Conservation (phyloP, 2,113 vertebrate genomes). For the Todiramphus chloris region DNA sequence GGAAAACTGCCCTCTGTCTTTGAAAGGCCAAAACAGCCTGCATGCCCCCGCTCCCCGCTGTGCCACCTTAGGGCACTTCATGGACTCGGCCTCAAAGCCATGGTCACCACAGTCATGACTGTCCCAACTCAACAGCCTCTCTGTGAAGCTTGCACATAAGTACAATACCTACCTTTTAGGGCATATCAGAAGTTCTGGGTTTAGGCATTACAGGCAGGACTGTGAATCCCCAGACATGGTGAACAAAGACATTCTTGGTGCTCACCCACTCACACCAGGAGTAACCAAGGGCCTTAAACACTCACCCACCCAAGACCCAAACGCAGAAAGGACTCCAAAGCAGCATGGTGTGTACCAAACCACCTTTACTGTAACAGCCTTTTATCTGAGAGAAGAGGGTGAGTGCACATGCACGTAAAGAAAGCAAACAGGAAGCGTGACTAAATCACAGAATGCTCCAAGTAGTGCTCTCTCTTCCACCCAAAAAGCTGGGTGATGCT, state of each 20-base stretch:
- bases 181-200: accelerated
- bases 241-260: neutral
- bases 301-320: too few species aligned
- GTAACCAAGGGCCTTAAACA: neutral
- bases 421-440: neutral
- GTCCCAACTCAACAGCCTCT: neutral
- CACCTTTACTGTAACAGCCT: neutral
- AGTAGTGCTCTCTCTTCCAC: neutral
- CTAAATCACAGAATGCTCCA: neutral
- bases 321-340: neutral
- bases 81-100: neutral
- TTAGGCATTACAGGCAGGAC: neutral
- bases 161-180: neutral
- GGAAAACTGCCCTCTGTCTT: neutral
- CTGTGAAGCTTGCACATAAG: neutral
- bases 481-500: neutral
- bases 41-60: accelerated
- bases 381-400: neutral
- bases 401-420: neutral
- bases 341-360: neutral
- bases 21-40: neutral
- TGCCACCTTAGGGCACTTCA: neutral
- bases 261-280: neutral
- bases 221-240: neutral
- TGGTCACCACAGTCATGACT: neutral